phyloP scores from a whole-genome alignment of 2,888 invertebrate species.

The Macrosiphum euphorbiae region DNA sequence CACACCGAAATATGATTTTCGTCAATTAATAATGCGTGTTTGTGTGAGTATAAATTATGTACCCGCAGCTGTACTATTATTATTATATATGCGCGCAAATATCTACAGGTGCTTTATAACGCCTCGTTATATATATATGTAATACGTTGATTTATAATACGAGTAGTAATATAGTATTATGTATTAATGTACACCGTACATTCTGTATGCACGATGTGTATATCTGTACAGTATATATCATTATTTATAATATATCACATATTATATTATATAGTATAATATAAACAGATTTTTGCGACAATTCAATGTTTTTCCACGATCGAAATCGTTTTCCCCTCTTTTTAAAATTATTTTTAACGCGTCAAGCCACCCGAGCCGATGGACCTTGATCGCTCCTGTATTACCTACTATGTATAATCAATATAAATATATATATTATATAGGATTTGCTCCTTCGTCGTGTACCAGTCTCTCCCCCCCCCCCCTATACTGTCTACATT shows the following conservation, averaged over 20 bases:
- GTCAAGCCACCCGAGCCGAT: constrained; percentile 22
- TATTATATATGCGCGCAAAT: constrained; percentile 10
- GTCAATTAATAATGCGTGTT: neutral
- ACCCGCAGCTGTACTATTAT: neutral
- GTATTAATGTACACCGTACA: neutral
- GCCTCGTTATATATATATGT: neutral
- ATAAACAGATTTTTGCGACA: neutral
- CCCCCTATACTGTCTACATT: neutral
- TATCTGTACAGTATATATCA: neutral
- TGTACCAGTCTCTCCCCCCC: neutral
- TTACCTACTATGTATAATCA: neutral
- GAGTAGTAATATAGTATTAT: neutral
- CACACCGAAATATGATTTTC: constrained; percentile 20
- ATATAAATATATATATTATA: neutral
- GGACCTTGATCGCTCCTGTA: constrained; percentile 41
- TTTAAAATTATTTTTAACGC: constrained; percentile 29
- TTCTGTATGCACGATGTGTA: neutral
- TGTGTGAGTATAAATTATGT: neutral
- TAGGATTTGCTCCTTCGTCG: neutral
- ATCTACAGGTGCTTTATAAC: constrained; percentile 27
- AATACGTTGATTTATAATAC: neutral
- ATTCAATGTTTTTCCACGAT: constrained; percentile 19
- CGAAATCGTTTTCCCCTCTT: neutral
- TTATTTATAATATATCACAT: neutral
- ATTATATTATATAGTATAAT: neutral